phyloP scores from a whole-genome alignment of 2,888 invertebrate species.

The Hydrotaea diabolus region DNA sequence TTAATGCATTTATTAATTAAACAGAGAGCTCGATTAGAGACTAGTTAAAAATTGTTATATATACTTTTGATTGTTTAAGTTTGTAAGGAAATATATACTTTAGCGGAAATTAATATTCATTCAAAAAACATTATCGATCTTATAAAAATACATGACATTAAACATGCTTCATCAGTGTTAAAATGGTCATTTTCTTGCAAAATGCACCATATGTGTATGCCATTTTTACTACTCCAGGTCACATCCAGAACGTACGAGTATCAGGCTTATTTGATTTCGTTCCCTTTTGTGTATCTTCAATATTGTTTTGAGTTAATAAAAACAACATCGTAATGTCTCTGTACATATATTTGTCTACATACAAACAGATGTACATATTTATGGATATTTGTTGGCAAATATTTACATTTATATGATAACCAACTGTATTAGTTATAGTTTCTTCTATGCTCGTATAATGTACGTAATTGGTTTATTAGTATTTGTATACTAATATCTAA shows the following conservation, averaged over 20 bases:
- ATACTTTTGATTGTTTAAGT: too few species aligned
- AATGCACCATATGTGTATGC: not conserved
- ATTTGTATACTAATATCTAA: constrained; percentile 16
- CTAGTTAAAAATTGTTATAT: too few species aligned
- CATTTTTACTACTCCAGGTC: too few species aligned
- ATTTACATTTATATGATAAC: constrained; percentile 19
- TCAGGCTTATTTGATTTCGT: not conserved
- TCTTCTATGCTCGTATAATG: not conserved
- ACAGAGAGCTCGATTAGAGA: too few species aligned
- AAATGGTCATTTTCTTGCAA: too few species aligned
- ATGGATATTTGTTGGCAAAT: not conserved
- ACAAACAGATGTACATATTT: not conserved
- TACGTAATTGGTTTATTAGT: constrained; percentile 22
- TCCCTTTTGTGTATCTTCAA: not conserved
- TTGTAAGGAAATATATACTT: too few species aligned
- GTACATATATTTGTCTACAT: constrained; percentile 8
- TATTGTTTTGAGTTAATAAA: not conserved
- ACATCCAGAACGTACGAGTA: not conserved
- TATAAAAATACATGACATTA: too few species aligned
- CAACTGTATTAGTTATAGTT: not conserved
- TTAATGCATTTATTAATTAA: too few species aligned
- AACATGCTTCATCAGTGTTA: too few species aligned
- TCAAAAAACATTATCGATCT: too few species aligned
- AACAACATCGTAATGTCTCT: constrained; percentile 6
- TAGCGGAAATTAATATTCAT: too few species aligned